These are phyloP conservation scores for Psittacara wagleri DNA, from an alignment of 2,113 vertebrate genomes.

Conservation along the genomic window DNA sequence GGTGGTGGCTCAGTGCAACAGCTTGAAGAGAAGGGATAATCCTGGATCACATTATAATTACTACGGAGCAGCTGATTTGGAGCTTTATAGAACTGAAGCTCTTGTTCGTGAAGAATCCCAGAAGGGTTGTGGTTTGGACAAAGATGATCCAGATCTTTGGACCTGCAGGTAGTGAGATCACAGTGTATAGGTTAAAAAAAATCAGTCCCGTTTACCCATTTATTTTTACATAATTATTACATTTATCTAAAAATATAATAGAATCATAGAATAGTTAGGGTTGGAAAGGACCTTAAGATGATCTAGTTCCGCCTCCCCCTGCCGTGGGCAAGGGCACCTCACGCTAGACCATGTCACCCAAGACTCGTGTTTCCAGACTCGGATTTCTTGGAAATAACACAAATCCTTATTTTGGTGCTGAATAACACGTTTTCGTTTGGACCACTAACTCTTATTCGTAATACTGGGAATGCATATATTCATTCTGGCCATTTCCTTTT, in stretches of 20 bases:
- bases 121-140: neutral
- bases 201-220: neutral
- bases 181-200: neutral
- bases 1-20: neutral
- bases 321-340: neutral
- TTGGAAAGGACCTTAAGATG: neutral
- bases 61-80: neutral
- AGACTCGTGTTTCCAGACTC: neutral
- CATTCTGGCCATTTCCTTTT: neutral
- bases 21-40: neutral
- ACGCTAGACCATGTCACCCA: neutral
- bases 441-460: neutral
- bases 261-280: neutral
- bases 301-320: neutral
- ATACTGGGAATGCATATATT: neutral
- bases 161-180: neutral
- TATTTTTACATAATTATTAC: neutral
- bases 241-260: neutral
- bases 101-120: neutral
- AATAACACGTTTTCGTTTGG: neutral
- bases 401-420: neutral
- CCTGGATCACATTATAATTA: neutral
- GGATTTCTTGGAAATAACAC: neutral
- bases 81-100: neutral
- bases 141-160: neutral